Percentiles rank a stretch among this genome's conserved stretches.
Evolutionary conservation across 2,888 invertebrate species (phyloP).

Genomic region (Euclidia mi): DNA sequence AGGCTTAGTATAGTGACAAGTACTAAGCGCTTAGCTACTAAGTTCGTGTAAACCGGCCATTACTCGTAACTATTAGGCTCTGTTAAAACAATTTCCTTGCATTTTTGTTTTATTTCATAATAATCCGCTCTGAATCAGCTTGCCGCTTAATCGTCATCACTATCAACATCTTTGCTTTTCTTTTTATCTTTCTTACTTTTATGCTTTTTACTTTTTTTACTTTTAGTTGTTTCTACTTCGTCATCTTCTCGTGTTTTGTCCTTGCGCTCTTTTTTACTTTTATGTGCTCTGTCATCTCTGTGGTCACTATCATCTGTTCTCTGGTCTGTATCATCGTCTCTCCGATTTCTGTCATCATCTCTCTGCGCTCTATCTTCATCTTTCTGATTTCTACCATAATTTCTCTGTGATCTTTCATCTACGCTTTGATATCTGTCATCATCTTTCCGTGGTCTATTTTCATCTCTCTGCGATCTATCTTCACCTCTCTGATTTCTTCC

Average conservation of each 20-base stretch:
- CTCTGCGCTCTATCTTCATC: conserved; percentile 18
- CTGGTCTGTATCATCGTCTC: too few relatives aligned
- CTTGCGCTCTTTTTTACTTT: conserved; percentile 32
- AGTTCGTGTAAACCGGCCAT: too few relatives aligned
- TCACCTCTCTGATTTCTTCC: conserved; percentile 27
- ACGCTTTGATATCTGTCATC: conserved; percentile 31
- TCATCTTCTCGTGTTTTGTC: conserved; percentile 41
- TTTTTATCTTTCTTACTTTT: conserved; percentile 31
- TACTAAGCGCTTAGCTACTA: too few relatives aligned
- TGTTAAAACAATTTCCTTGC: neutral
- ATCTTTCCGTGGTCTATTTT: conserved; percentile 30
- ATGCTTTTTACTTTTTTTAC: conserved; percentile 40
- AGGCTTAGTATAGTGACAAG: too few relatives aligned
- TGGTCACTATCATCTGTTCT: conserved; percentile 35
- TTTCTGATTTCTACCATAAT: too few relatives aligned
- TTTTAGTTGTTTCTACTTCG: too few relatives aligned
- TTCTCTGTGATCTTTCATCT: conserved; percentile 20
- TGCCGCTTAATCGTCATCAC: conserved; percentile 16
- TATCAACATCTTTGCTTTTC: conserved; percentile 20
- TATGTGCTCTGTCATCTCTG: conserved; percentile 23
- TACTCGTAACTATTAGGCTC: too few relatives aligned
- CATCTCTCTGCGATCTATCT: conserved; percentile 31
- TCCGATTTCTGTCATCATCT: conserved; percentile 17
- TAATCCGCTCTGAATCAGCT: too few relatives aligned
- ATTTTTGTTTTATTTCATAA: conserved; percentile 1